Evolutionary conservation across 2,888 invertebrate genomes (phyloP).

Genomic region (Pyrrhia umbra): DNA sequence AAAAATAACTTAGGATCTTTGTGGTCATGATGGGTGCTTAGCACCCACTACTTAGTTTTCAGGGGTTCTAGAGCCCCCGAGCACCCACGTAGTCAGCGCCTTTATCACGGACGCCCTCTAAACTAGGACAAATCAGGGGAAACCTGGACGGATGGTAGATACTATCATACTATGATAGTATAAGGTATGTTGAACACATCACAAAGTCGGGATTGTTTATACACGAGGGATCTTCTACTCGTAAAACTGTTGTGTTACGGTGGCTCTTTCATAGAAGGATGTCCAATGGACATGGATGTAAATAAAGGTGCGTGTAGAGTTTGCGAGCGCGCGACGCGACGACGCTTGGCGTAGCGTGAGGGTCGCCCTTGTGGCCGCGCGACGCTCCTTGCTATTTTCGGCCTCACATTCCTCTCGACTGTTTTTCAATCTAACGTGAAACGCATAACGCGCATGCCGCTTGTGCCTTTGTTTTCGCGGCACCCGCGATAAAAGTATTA

Average conservation of each 20-base stretch:
- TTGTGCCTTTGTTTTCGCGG: constrained; percentile 83
- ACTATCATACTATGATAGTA: no score
- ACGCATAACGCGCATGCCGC: constrained; percentile 86
- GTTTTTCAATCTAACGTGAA: constrained; percentile 90
- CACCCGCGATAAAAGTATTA: constrained; percentile 69
- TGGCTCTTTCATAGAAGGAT: constrained; percentile 79
- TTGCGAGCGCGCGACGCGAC: constrained; percentile 60
- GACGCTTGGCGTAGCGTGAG: constrained; percentile 76
- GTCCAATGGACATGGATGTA: no score
- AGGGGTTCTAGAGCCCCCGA: no score
- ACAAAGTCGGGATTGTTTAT: constrained; percentile 73
- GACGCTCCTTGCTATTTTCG: constrained; percentile 89
- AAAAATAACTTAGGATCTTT: no score
- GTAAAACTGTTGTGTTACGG: constrained; percentile 73
- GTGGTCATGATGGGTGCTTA: no score
- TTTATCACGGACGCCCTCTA: no score
- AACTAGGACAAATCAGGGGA: no score
- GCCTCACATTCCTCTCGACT: constrained; percentile 88
- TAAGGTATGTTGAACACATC: constrained; percentile 46
- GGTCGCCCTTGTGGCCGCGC: constrained; percentile 88
- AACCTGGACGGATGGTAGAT: no score
- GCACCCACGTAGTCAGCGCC: no score
- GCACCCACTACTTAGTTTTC: no score
- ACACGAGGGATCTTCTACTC: constrained; percentile 76
- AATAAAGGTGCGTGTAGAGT: constrained; percentile 83